A percentile compares a stretch with the other conserved stretches of the same genome.
Conservation (phyloP, 2,113 vertebrate species). For the Dermatemys mawii region DNA sequence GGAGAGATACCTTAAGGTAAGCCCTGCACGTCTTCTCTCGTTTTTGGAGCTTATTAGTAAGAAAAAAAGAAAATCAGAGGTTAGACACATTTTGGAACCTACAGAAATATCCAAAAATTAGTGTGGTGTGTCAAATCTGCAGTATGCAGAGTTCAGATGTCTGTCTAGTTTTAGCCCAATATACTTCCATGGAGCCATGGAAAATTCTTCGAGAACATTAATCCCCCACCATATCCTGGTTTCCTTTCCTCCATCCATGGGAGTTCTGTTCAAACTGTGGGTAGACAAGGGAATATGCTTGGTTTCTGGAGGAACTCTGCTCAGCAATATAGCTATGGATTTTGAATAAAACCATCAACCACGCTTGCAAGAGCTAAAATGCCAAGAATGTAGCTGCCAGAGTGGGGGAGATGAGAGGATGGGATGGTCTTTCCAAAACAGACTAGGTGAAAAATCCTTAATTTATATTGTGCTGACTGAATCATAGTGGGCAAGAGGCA, state of each 20-base stretch:
- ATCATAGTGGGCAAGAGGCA: background rate
- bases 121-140: slow-evolving; percentile 33
- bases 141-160: background rate
- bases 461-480: slow-evolving; percentile 24
- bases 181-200: background rate
- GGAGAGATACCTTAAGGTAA: slow-evolving; percentile 98
- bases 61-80: slow-evolving; percentile 85
- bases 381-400: background rate
- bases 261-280: slow-evolving; percentile 31
- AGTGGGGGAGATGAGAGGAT: background rate
- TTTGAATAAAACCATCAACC: slow-evolving; percentile 10
- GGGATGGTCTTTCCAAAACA: background rate
- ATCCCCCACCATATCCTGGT: slow-evolving; percentile 3
- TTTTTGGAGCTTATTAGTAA: slow-evolving; percentile 98
- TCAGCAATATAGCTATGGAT: background rate
- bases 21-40: slow-evolving; percentile 99
- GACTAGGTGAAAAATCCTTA: background rate
- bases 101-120: slow-evolving; percentile 70
- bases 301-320: slow-evolving; percentile 12
- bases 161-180: background rate
- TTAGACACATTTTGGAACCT: slow-evolving; percentile 79
- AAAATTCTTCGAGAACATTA: background rate
- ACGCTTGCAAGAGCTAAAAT: background rate
- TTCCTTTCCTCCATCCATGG: background rate
- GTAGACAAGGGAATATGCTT: background rate